phyloP scores from a whole-genome alignment of 2,888 invertebrate species.

The Lordiphosa fenestrarum region DNA sequence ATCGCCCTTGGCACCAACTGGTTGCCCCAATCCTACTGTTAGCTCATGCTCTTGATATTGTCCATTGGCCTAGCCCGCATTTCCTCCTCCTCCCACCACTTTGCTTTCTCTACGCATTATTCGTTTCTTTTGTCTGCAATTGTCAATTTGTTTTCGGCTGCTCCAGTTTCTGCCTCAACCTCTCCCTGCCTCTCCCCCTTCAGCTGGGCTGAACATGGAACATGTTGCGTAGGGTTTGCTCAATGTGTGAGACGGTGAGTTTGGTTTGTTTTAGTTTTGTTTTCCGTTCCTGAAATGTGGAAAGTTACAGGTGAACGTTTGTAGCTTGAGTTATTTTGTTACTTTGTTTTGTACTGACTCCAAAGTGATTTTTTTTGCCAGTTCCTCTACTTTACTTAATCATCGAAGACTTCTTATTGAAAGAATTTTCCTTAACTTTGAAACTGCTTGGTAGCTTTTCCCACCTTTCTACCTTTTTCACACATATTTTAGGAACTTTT shows the following conservation, averaged over 20 bases:
- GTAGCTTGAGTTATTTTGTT: constrained; percentile 4
- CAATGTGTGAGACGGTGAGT: constrained; percentile 19
- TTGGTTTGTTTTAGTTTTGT: constrained; percentile 19
- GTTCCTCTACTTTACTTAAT: too few species aligned
- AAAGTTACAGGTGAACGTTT: constrained; percentile 31
- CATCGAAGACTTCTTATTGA: too few species aligned
- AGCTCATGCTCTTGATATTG: constrained; percentile 63
- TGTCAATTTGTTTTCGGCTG: constrained; percentile 48
- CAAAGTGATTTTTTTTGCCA: too few species aligned
- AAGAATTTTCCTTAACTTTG: too few species aligned
- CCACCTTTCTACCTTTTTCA: too few species aligned
- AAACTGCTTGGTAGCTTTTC: too few species aligned
- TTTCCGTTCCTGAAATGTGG: constrained; percentile 13
- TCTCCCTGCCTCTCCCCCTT: neutral
- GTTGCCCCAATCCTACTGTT: constrained; percentile 24
- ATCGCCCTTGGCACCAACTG: constrained; percentile 63
- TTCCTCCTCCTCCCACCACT: neutral
- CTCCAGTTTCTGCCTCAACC: constrained; percentile 51
- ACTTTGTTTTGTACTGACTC: neutral
- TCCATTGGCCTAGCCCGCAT: constrained; percentile 58
- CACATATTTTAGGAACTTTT: too few species aligned
- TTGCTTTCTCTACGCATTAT: constrained; percentile 1
- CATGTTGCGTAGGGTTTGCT: constrained; percentile 69
- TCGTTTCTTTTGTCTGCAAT: constrained; percentile 33
- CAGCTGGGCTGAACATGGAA: constrained; percentile 55